Evolutionary conservation across 2,888 invertebrate species (phyloP).

Genomic region (Athalia rosae): DNA sequence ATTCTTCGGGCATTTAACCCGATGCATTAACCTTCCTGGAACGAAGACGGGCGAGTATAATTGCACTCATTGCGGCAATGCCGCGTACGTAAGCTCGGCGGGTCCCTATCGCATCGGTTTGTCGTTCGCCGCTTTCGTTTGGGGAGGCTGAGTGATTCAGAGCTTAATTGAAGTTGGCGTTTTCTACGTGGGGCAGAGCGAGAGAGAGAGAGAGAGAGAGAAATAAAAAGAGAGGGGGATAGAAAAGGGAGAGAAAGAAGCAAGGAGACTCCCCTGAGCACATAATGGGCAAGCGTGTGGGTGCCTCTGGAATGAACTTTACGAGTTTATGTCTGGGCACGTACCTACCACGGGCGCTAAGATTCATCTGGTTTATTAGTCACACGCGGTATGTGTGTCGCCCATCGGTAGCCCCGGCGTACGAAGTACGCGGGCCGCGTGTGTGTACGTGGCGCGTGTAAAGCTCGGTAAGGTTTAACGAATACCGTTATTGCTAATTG

Average conservation of each 20-base stretch:
- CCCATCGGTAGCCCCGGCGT: slow-evolving; percentile 46
- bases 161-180: slow-evolving; percentile 61
- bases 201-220: slow-evolving; percentile 3
- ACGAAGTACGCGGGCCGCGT: no score
- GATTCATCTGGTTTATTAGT: slow-evolving; percentile 43
- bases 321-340: slow-evolving; percentile 41
- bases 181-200: slow-evolving; percentile 50
- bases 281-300: slow-evolving; percentile 31
- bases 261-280: slow-evolving; percentile 16
- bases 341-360: slow-evolving; percentile 40
- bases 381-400: slow-evolving; percentile 56
- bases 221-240: slow-evolving; percentile 22
- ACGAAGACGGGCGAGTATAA: slow-evolving; percentile 63
- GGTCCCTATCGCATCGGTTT: slow-evolving; percentile 51
- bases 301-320: slow-evolving; percentile 38
- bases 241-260: background rate
- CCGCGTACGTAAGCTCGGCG: slow-evolving; percentile 28
- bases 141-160: slow-evolving; percentile 59
- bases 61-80: slow-evolving; percentile 67
- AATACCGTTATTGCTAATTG: slow-evolving; percentile 67
- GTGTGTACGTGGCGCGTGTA: no score
- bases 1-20: slow-evolving; percentile 69
- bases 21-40: slow-evolving; percentile 70
- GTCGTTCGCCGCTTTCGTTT: slow-evolving; percentile 48
- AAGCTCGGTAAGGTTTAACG: slow-evolving; percentile 58